Percentiles rank a stretch among this genome's conserved stretches.
Conservation (phyloP, 92 coral and sea anemone species). For the Zoanthus sansibaricus region DNA sequence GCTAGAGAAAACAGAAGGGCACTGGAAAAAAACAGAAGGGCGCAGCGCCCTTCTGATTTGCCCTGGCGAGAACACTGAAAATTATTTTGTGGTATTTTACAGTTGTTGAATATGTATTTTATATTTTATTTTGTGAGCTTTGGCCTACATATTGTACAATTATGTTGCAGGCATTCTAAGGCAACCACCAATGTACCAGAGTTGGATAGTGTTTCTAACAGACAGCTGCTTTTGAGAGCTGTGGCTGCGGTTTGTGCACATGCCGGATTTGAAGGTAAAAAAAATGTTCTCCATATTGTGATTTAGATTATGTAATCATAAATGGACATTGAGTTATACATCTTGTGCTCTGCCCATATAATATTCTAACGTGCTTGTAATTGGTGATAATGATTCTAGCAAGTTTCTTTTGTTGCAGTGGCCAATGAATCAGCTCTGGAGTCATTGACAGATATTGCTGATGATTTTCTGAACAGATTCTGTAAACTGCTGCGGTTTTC, state of each 20-base stretch:
- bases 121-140: too few species aligned
- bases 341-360: not conserved
- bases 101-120: too few species aligned
- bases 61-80: too few species aligned
- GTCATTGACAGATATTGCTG: slow-evolving; percentile 85
- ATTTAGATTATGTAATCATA: not conserved
- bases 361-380: too few species aligned
- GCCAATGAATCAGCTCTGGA: slow-evolving; percentile 91
- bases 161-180: not conserved
- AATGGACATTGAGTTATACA: not conserved
- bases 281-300: not conserved
- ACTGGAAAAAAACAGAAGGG: too few species aligned
- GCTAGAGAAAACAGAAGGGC: too few species aligned
- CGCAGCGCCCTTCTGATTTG: too few species aligned
- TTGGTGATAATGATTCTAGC: not conserved
- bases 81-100: not conserved
- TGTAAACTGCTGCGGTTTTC: slow-evolving; percentile 82
- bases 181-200: slow-evolving; percentile 66
- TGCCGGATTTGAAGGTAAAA: slow-evolving; percentile 91
- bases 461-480: slow-evolving; percentile 82
- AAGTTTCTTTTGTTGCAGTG: slow-evolving; percentile 55
- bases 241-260: slow-evolving; percentile 91
- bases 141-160: not conserved
- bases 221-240: slow-evolving; percentile 86
- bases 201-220: slow-evolving; percentile 80